Conservation (phyloP, 1,140 invertebrate genomes). For the Euschistus heros region DNA sequence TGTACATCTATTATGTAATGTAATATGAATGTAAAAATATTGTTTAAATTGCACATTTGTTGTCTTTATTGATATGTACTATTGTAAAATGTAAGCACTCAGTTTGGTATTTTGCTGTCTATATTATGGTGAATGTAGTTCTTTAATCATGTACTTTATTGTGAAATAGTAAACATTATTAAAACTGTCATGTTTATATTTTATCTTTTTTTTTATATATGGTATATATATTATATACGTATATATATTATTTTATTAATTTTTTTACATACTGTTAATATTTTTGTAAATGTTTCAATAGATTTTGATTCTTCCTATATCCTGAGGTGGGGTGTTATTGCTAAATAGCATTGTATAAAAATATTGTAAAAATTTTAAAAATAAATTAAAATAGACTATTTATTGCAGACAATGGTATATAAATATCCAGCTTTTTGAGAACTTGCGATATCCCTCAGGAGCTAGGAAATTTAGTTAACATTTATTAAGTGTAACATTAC, state of each 20-base stretch:
- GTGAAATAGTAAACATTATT: not conserved
- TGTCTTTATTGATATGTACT: slow-evolving; percentile 6
- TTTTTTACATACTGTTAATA: slow-evolving; percentile 9
- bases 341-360: not conserved
- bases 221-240: not conserved
- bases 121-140: slow-evolving; percentile 14
- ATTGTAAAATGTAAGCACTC: slow-evolving; percentile 16
- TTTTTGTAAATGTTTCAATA: slow-evolving; percentile 15
- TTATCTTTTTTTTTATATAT: slow-evolving; percentile 7
- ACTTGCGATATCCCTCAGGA: too few species aligned
- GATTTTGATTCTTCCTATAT: not conserved
- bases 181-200: slow-evolving; percentile 5
- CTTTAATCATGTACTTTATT: slow-evolving; percentile 1
- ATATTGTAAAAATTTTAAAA: not conserved
- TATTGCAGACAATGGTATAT: too few species aligned
- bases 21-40: slow-evolving; percentile 16
- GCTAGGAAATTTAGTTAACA: too few species aligned
- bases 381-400: not conserved
- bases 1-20: slow-evolving; percentile 17
- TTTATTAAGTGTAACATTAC: too few species aligned
- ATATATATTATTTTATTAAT: slow-evolving; percentile 14
- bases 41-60: slow-evolving; percentile 17
- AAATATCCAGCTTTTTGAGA: too few species aligned
- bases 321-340: not conserved
- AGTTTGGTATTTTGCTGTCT: slow-evolving; percentile 10